Evolutionary conservation across 1,140 invertebrate genomes (phyloP), one percentile per base, ranked within the genome.

Genomic region (Physella acuta): DNA sequence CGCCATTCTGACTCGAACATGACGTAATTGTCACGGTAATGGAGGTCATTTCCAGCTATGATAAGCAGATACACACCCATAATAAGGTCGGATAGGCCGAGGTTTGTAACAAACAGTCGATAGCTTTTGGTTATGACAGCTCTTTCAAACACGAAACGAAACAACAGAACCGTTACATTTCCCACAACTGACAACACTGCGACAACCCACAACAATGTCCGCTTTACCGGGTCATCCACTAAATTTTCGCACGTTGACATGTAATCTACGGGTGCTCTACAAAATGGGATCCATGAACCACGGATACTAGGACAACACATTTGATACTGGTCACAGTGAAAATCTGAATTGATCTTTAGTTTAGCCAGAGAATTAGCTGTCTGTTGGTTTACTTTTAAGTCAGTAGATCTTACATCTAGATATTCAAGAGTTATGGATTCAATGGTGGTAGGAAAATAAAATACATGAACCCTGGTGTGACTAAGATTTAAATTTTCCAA

Each of bases 161-260:
- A n/a, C n/a, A n/a, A n/a, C 1, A 79, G 52, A 20, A 72, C 73
- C 17, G 62, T 52, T 20, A 71, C 3, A 58, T 79, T 79, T 26
- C 78, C 76, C 0, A 75, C 8, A 26, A 79, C 34, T 20, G 78
- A 71, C 24, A 68, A 28, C 2, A 73, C 14, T 33, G 71, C 74
- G 20, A 78, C 68, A n/a, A 79, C 53, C 79, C 79, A 80, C 11
- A 80, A 52, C 64, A 71, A 73, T 5, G 44, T 33, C 20, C 76
- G 66, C 2, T 79, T 55, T 20, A 75, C 37, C 16, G 72, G 58
- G 20, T 60, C 73, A 14, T 64, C 52, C 56, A 77, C 68, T n/a
- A 78, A 61, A 58, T 78, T 73, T 17, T 53, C 55, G 69, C 76
- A 79, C 0, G 74, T 76, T 14, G 75, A 78, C n/a, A 81, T 74